These are phyloP conservation scores for Sebastes iracundus DNA, from an alignment of 2,797 vertebrate genomes.

Conservation along the genomic window DNA sequence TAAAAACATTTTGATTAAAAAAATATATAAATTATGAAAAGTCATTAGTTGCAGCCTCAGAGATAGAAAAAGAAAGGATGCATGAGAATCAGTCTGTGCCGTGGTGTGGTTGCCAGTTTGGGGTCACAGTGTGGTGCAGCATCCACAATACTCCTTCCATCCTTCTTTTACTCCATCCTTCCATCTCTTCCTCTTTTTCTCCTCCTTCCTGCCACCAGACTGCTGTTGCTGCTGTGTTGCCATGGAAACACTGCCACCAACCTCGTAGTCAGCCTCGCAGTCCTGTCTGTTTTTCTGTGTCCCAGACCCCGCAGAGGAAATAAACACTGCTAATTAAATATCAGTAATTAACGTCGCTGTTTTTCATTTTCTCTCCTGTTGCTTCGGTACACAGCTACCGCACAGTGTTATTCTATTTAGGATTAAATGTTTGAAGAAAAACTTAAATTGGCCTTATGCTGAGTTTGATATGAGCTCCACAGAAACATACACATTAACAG, in stretches of 20 bases:
- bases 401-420: not conserved
- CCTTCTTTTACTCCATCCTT: not conserved
- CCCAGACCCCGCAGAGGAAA: not conserved
- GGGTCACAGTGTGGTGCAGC: not conserved
- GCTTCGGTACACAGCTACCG: not conserved
- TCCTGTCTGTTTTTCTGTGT: not conserved
- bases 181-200: not conserved
- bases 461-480: not conserved
- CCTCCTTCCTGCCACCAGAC: not conserved
- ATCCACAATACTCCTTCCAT: not conserved
- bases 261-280: not conserved
- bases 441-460: not conserved
- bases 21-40: not conserved
- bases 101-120: not conserved
- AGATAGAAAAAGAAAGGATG: not conserved
- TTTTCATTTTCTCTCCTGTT: not conserved
- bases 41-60: too few relatives aligned
- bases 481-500: not conserved
- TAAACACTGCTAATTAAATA: constrained; percentile 12
- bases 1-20: not conserved
- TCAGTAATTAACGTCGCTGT: not conserved
- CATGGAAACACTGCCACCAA: constrained; percentile 26
- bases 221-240: constrained; percentile 42
- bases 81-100: not conserved
- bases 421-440: not conserved